These are phyloP conservation scores for Narcine bancroftii DNA, from an alignment of 2,113 vertebrate genomes.

Conservation along the genomic window DNA sequence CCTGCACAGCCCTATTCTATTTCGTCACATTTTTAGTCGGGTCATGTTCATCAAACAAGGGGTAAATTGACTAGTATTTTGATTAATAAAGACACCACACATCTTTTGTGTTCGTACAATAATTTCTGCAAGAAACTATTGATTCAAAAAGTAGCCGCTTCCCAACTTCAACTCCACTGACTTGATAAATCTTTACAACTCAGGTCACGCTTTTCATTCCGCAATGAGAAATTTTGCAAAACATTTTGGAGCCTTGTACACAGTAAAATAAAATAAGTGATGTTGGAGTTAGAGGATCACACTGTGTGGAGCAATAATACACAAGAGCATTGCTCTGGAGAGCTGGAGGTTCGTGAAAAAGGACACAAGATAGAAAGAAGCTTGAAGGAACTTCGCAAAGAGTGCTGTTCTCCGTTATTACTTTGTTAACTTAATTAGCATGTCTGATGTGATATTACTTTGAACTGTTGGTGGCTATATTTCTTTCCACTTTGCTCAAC, in stretches of 20 bases:
- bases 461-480: background rate
- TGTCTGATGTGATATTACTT: background rate
- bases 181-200: background rate
- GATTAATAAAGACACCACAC: background rate
- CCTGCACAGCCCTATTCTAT: background rate
- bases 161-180: background rate
- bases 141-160: too few relatives aligned
- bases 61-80: too few relatives aligned
- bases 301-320: background rate
- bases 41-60: background rate
- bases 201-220: background rate
- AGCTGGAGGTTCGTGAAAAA: background rate
- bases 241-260: background rate
- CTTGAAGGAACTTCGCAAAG: background rate
- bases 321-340: background rate
- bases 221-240: background rate
- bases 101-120: background rate
- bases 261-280: background rate
- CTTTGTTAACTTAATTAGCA: background rate
- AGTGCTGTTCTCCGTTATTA: background rate
- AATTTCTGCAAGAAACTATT: background rate
- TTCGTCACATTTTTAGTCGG: background rate
- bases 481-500: background rate
- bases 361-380: background rate
- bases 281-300: background rate